Percentiles rank a stretch among this genome's conserved stretches.
Conservation (phyloP, 2,797 vertebrate genomes). For the Glyptemys insculpta region DNA sequence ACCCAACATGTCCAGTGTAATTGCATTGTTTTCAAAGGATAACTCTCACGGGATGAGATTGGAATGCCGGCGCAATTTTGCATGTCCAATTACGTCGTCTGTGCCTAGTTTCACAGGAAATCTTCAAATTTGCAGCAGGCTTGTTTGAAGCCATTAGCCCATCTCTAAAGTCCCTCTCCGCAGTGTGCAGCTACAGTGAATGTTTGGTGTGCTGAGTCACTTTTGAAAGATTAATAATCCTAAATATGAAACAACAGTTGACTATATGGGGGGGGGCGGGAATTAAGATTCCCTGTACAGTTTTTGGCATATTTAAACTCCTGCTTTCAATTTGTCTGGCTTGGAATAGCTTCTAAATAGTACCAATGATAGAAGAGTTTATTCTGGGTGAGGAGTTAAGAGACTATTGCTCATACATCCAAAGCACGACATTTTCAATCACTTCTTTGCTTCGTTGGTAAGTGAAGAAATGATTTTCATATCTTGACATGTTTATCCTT, state of each 20-base stretch:
- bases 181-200: not conserved
- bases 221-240: slow-evolving; percentile 52
- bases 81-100: not conserved
- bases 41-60: rapidly evolving
- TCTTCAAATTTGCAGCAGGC: not conserved
- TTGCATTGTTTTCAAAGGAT: rapidly evolving
- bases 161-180: not conserved
- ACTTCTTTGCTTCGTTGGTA: slow-evolving; percentile 55
- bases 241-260: slow-evolving; percentile 5
- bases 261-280: not conserved
- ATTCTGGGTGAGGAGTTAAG: slow-evolving; percentile 69
- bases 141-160: not conserved
- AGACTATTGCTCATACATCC: slow-evolving; percentile 53
- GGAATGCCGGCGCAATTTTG: not conserved
- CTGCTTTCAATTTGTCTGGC: slow-evolving; percentile 63
- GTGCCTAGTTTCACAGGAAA: not conserved
- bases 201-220: not conserved
- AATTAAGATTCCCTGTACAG: slow-evolving; percentile 50
- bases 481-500: slow-evolving; percentile 69
- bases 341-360: slow-evolving; percentile 65
- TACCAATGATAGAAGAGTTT: slow-evolving; percentile 74
- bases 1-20: rapidly evolving
- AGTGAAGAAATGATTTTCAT: slow-evolving; percentile 16
- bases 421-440: slow-evolving; percentile 67
- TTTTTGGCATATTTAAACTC: slow-evolving; percentile 52